Evolutionary conservation across 2,888 invertebrate species (phyloP), one percentile per base, ranked within the genome.

Genomic region (Falcaria lacertinaria): DNA sequence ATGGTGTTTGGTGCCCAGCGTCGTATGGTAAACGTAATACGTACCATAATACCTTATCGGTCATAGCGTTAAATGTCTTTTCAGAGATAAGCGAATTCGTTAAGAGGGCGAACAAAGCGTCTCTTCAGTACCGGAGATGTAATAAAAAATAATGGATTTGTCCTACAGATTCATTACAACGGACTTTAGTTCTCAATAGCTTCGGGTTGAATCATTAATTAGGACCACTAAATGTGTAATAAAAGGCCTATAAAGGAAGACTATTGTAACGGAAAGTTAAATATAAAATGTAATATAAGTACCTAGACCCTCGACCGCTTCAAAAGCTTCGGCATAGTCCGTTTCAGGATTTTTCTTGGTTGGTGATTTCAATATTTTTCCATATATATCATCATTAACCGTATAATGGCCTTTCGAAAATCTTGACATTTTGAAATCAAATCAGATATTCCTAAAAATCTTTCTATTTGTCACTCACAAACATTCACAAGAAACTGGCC

Each of bases 361-460:
- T 48, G 72, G 70, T 14, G 72, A 69, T 66, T 88, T 89, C 47
- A 86, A 60, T 54, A 89, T 84, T 67, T 75, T 84, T 45, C 88
- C 86, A 54, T 89, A 90, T 52, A 89, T 60, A 68, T 88, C 89
- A 41, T 86, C 84, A 49, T 90, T 88, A 52, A 90, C 88, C 17
- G 73, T 80, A 52, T 88, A 88, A 70, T 88, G 77, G n/a, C 70
- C 64, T 44, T 63, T 71, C 40, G 85, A 76, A 60, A 80, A 79
- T 74, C 58, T 64, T 50, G 45, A 62, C 61, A 60, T 59, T 36
- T 46, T 52, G 46, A 40, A 35, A 3, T 15, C 33, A 38, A 48
- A 41, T 39, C 43, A 15, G 15, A 45, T 47, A 53, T 37, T 39
- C 50, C 43, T 49, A 62, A 53, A 43, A 60, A 47, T 41, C 47